Evolutionary conservation across 2,797 vertebrate genomes (phyloP).

Genomic region (Acanthiza pusilla): DNA sequence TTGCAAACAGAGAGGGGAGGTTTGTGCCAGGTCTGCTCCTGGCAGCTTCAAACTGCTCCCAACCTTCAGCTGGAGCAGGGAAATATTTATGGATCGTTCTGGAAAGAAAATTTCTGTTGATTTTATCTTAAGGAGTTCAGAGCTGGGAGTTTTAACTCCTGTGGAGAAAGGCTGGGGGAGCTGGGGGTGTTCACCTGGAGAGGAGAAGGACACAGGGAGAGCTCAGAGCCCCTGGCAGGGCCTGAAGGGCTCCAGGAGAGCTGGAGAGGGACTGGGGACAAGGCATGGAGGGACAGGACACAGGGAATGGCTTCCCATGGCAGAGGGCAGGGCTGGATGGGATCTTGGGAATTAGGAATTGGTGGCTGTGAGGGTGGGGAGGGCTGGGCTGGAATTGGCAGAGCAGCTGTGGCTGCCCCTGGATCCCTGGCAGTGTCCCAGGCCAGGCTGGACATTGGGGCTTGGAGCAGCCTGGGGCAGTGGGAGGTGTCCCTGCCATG

Average conservation of each 20-base stretch:
- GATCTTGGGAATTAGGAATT: neutral
- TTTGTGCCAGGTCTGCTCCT: neutral
- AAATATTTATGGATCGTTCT: neutral
- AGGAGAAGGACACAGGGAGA: neutral
- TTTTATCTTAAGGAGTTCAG: neutral
- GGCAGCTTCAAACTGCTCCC: neutral
- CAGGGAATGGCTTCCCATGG: neutral
- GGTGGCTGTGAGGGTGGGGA: neutral
- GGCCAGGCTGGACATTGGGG: neutral
- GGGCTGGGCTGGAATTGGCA: neutral
- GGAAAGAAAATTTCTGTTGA: neutral
- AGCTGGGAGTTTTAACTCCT: neutral
- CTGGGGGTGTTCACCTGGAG: neutral
- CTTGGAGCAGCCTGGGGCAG: neutral
- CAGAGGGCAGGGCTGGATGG: neutral
- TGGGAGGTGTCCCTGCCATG: neutral
- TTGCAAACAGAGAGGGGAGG: neutral
- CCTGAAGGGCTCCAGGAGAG: neutral
- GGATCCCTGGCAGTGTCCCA: neutral
- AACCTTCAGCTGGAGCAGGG: accelerated
- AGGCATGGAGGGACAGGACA: neutral
- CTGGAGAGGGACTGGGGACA: neutral
- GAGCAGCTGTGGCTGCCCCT: neutral
- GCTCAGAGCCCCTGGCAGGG: neutral
- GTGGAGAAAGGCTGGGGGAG: neutral